Evolutionary conservation across 2,888 invertebrate species (phyloP).

Genomic region (Megastigmus dorsalis): DNA sequence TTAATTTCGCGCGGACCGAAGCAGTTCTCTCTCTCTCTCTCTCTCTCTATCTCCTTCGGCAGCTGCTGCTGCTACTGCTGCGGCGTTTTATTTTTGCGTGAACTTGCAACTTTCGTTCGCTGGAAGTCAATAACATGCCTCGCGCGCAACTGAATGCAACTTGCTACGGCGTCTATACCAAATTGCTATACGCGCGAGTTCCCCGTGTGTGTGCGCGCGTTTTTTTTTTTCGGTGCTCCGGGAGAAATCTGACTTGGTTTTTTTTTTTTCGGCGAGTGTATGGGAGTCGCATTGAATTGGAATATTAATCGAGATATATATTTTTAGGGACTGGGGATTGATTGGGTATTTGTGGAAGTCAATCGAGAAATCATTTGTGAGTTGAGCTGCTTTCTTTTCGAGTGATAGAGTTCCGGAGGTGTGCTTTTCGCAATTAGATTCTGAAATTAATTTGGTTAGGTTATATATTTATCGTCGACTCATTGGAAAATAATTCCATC

Average conservation of each 20-base stretch:
- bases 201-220: no score
- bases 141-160: slow-evolving; percentile 16
- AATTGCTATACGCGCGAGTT: background rate
- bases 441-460: no score
- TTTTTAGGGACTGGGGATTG: background rate
- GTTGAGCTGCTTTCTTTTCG: no score
- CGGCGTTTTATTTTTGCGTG: slow-evolving; percentile 57
- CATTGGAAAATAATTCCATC: no score
- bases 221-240: background rate
- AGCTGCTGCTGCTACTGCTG: no score
- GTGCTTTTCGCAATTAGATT: background rate
- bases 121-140: slow-evolving; percentile 41
- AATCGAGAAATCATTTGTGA: slow-evolving; percentile 7
- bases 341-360: slow-evolving; percentile 15
- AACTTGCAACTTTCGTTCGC: slow-evolving; percentile 52
- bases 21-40: no score
- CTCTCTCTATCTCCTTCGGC: no score
- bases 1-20: slow-evolving; percentile 62
- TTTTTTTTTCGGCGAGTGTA: background rate
- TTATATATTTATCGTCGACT: no score
- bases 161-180: no score
- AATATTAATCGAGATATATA: slow-evolving; percentile 13
- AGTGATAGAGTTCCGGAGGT: no score
- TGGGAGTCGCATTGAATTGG: background rate
- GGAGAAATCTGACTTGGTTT: background rate